Percentiles rank a stretch among this genome's conserved stretches.
Conservation (phyloP, 2,888 invertebrate genomes). For the Bibio marci region DNA sequence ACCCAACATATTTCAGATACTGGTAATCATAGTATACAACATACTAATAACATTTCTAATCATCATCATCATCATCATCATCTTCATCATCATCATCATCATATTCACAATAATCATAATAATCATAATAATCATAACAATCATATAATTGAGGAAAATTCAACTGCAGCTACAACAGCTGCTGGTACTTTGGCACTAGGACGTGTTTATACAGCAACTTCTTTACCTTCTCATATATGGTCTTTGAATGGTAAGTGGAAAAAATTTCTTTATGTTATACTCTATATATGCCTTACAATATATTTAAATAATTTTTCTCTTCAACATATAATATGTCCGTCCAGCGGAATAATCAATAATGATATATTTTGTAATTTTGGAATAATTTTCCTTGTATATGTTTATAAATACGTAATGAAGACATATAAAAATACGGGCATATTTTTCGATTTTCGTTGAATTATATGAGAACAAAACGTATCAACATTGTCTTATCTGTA, state of each 20-base stretch:
- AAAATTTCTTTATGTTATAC: no score
- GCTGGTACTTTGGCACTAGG: slow-evolving; percentile 32
- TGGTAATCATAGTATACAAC: slow-evolving; percentile 37
- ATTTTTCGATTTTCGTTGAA: no score
- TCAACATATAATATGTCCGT: no score
- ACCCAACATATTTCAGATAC: slow-evolving; percentile 51
- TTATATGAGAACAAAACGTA: no score
- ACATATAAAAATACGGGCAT: no score
- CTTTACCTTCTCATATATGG: slow-evolving; percentile 83
- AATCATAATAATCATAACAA: neutral
- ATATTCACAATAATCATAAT: no score
- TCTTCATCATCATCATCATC: slow-evolving; percentile 20
- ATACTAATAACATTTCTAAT: slow-evolving; percentile 23
- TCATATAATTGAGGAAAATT: neutral
- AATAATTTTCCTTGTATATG: no score
- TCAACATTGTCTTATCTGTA: no score
- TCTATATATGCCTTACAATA: neutral
- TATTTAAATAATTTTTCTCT: neutral
- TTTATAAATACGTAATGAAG: no score
- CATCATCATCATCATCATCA: slow-evolving; percentile 10
- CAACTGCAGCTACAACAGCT: slow-evolving; percentile 13
- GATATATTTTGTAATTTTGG: no score
- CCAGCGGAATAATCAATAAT: no score
- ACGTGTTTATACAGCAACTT: slow-evolving; percentile 73
- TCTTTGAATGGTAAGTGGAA: slow-evolving; percentile 69